These are phyloP conservation scores for Ditula angustiorana DNA, from an alignment of 2,888 invertebrate species.

Conservation along the genomic window DNA sequence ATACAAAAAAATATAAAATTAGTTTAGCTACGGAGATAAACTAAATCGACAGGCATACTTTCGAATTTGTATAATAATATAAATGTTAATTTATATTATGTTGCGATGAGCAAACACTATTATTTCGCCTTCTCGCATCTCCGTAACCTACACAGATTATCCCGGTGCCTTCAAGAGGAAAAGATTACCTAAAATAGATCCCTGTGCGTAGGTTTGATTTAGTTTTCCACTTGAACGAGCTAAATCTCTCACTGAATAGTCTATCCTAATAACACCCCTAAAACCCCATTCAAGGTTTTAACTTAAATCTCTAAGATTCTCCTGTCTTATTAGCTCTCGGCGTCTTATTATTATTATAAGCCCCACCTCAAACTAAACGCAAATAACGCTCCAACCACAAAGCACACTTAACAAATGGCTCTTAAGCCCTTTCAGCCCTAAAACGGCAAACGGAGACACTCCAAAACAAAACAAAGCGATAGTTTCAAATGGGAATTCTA, in stretches of 20 bases:
- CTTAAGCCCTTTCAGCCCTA: conserved; percentile 39
- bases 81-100: no score
- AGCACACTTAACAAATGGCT: conserved; percentile 38
- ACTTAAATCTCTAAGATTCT: conserved; percentile 14
- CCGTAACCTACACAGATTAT: neutral
- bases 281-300: conserved; percentile 2
- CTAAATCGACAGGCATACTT: no score
- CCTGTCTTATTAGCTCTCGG: conserved; percentile 17
- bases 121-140: neutral
- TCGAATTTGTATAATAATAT: no score
- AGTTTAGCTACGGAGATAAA: no score
- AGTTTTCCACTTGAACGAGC: neutral
- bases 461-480: conserved; percentile 37
- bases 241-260: neutral
- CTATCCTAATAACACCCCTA: neutral
- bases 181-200: neutral
- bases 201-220: neutral
- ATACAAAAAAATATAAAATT: no score
- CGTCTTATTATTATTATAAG: conserved; percentile 37
- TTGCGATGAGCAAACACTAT: neutral
- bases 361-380: conserved; percentile 31
- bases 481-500: conserved; percentile 42
- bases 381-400: conserved; percentile 38
- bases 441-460: conserved; percentile 30
- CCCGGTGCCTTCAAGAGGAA: neutral